Conservation (phyloP, 2,113 vertebrate genomes). For the Odobenus rosmarus region DNA sequence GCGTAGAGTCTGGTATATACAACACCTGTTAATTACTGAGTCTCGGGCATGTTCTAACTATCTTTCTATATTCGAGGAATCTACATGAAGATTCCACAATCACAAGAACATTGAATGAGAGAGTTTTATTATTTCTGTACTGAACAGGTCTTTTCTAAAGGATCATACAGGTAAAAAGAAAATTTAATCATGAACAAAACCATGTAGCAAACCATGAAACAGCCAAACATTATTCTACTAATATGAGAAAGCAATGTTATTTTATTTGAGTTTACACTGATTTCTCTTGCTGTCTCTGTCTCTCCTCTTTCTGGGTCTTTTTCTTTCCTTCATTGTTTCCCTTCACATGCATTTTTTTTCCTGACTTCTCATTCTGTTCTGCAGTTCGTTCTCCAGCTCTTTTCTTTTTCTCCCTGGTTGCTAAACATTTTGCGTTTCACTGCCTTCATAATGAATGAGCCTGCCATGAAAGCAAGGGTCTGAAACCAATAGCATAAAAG, state of each 20-base stretch:
- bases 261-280: background rate
- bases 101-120: conserved; percentile 28
- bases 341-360: background rate
- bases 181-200: conserved; percentile 49
- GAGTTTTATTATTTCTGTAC: conserved; percentile 40
- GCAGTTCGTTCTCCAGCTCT: conserved; percentile 43
- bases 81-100: background rate
- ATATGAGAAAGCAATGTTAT: background rate
- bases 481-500: conserved; percentile 52
- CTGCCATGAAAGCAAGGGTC: conserved; percentile 43
- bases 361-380: conserved; percentile 54
- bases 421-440: conserved; percentile 54
- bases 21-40: background rate
- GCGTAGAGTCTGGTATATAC: background rate
- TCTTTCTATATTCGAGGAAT: background rate
- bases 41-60: background rate
- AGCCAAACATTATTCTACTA: background rate
- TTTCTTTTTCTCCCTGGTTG: conserved; percentile 46
- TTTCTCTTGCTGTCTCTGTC: background rate
- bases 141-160: conserved; percentile 51
- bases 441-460: conserved; percentile 53
- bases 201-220: background rate
- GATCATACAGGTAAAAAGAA: background rate
- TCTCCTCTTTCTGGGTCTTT: conserved; percentile 40
- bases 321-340: conserved; percentile 32